Percentiles rank a stretch among this genome's conserved stretches.
phyloP scores from a whole-genome alignment of 2,797 vertebrate genomes.

The Masticophis lateralis region DNA sequence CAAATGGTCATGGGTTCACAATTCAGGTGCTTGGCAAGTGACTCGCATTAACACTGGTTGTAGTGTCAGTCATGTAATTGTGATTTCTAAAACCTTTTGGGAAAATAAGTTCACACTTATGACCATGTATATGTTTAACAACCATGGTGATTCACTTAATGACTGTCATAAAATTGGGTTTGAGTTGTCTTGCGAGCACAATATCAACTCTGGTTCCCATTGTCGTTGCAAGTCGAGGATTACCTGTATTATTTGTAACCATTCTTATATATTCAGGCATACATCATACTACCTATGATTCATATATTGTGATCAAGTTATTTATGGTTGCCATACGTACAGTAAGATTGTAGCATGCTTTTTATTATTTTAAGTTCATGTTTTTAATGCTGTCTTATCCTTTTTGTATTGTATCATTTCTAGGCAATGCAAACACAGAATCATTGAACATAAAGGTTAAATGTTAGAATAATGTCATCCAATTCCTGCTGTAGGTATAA shows the following conservation, averaged over 20 bases:
- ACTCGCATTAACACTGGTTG: too few relatives aligned
- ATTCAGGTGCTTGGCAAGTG: too few relatives aligned
- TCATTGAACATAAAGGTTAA: not conserved
- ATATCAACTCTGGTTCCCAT: too few relatives aligned
- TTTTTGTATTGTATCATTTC: not conserved
- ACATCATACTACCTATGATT: not conserved
- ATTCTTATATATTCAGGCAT: not conserved
- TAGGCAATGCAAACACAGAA: not conserved
- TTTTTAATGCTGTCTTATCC: not conserved
- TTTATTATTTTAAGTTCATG: not conserved
- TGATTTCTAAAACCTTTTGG: too few relatives aligned
- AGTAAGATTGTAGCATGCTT: not conserved
- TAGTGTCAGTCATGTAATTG: too few relatives aligned
- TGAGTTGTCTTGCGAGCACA: too few relatives aligned
- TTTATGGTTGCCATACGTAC: not conserved
- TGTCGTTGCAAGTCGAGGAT: too few relatives aligned
- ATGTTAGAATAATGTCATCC: not conserved
- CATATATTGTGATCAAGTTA: not conserved
- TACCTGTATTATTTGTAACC: not conserved
- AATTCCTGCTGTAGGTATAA: not conserved
- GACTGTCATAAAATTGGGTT: too few relatives aligned
- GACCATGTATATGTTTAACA: too few relatives aligned
- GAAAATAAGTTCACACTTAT: too few relatives aligned
- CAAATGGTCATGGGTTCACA: too few relatives aligned
- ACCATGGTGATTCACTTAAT: too few relatives aligned